Conservation (phyloP, 2,797 vertebrate genomes). For the Linurgus olivaceus region DNA sequence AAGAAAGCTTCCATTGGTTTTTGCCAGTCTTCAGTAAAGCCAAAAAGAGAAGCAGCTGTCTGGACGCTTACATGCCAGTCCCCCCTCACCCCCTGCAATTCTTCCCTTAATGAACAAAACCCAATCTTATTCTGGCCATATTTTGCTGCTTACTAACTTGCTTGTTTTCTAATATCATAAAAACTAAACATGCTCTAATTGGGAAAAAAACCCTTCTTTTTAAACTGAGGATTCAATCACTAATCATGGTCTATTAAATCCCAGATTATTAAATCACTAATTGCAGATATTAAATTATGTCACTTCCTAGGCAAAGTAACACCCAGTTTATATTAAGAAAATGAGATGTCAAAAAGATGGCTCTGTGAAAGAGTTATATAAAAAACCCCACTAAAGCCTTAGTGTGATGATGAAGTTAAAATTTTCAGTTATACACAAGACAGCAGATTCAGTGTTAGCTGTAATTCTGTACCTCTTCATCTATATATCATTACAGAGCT, state of each 20-base stretch:
- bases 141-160: not conserved
- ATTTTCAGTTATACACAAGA: not conserved
- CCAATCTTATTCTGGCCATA: not conserved
- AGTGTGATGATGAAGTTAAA: not conserved
- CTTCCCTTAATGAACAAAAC: not conserved
- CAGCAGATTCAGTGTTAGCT: not conserved
- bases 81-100: not conserved
- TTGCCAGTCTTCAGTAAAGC: not conserved
- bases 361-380: not conserved
- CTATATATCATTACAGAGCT: not conserved
- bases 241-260: not conserved
- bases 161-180: not conserved
- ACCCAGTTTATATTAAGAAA: not conserved
- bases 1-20: not conserved
- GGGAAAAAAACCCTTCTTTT: not conserved
- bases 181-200: not conserved
- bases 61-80: not conserved
- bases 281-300: not conserved
- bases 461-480: not conserved
- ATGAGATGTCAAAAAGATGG: not conserved
- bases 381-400: fast-evolving
- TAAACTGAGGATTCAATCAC: not conserved
- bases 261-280: not conserved
- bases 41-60: not conserved
- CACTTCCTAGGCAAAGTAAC: not conserved